Base-by-base conservation (phyloP, 2,888 invertebrate genomes). In the Conchocele bisecta region DNA sequence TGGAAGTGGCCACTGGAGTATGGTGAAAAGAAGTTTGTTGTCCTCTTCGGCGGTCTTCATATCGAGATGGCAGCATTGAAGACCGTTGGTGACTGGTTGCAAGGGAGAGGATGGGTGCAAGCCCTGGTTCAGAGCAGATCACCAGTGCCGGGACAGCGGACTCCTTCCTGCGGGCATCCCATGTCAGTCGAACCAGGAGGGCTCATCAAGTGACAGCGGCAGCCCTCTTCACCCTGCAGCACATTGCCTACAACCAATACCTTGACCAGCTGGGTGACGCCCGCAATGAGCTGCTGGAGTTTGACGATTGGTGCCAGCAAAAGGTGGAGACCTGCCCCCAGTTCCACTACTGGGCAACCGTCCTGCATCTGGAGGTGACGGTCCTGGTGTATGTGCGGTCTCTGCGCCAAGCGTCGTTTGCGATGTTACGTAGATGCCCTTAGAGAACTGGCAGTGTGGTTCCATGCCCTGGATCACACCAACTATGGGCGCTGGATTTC, bases 21-120 rank as follows among this genome's bases (percentile, higher is more conserved):
- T 68, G 85, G 84, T 5, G 84, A 88, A 57, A 66, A 82, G 11
- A 70, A 74, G 26, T 70, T 79, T 56, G 70, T 87, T 15, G 66
- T 86, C 3, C 79, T 87, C 78, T 69, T 88, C 48, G 87, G 86
- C 9, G 86, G 86, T 28, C 68, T 88, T 35, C 86, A 88, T 63
- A 85, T 82, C 51, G 86, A 88, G 54, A 83, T 85, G 76, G 83
- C 84, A 13, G 64, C 75, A 17, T 59, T 84, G 60, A 82, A 72
- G 50, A 65, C 77, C 3, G 31, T 86, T 17, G 86, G 86, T 11
- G 60, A 65, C 41, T 63, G 71, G 42, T 60, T 87, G 6, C 42
- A 81, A 24, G 81, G 66, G 26, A 82, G 79, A 70, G 87, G 86
- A 4, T 88, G 86, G 86, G 78, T 75, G 31, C 15, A 31, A 7